These are phyloP conservation scores for Zapornia atra DNA, from an alignment of 2,113 vertebrate species.

Conservation along the genomic window DNA sequence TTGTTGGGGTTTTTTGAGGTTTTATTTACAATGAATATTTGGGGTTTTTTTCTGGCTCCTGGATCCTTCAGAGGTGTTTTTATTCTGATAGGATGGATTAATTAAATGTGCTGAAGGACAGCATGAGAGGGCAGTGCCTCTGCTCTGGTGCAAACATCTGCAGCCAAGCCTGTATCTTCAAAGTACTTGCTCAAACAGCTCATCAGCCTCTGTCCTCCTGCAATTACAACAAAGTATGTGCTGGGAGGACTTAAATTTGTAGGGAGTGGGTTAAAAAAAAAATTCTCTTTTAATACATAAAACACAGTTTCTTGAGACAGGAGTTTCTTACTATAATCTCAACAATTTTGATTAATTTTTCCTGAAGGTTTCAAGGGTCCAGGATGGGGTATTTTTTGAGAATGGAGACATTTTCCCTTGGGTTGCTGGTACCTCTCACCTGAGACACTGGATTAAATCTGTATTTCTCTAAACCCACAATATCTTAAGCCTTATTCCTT, in stretches of 20 bases:
- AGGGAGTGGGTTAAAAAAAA: not conserved
- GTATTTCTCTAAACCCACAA: not conserved
- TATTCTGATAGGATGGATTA: not conserved
- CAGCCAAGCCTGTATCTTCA: not conserved
- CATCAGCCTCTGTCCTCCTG: not conserved
- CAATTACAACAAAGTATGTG: not conserved
- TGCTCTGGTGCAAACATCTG: not conserved
- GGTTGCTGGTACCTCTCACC: not conserved
- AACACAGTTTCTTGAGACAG: not conserved
- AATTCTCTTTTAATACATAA: not conserved
- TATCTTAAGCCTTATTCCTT: not conserved
- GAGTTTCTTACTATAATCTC: not conserved
- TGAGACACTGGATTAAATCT: not conserved
- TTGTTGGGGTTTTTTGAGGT: too few species aligned
- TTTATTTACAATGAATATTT: not conserved
- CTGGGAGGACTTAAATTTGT: accelerated
- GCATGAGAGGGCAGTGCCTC: not conserved
- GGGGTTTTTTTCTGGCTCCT: not conserved
- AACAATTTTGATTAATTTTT: not conserved
- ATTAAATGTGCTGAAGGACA: not conserved
- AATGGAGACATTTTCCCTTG: not conserved
- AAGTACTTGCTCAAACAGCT: not conserved
- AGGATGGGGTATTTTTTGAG: not conserved
- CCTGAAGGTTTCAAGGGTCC: not conserved
- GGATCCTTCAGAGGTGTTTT: not conserved